Percentiles rank a stretch among this genome's conserved stretches.
phyloP scores from a whole-genome alignment of 2,888 invertebrate genomes.

The Eristalinus sepulchralis region DNA sequence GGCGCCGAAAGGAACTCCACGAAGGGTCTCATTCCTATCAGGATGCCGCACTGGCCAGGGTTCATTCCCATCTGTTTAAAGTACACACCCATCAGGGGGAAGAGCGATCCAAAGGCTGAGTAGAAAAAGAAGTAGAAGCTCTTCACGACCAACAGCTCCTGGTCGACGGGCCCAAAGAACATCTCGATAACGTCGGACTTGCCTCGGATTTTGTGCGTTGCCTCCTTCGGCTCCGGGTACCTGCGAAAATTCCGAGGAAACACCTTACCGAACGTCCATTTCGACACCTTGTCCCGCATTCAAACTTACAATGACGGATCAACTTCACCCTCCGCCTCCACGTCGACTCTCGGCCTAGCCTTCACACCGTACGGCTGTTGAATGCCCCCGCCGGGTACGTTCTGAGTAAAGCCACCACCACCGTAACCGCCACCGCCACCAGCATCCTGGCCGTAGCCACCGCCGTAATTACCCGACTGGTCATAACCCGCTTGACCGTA shows the following conservation, averaged over 20 bases:
- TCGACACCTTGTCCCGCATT: not conserved
- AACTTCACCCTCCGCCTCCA: slow-evolving; percentile 92
- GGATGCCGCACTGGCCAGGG: slow-evolving; percentile 95
- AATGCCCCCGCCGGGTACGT: slow-evolving; percentile 22
- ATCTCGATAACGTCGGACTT: slow-evolving; percentile 92
- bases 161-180: slow-evolving; percentile 91
- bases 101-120: slow-evolving; percentile 98
- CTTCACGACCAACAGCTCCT: slow-evolving; percentile 96
- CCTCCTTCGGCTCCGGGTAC: slow-evolving; percentile 93
- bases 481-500: slow-evolving; percentile 70
- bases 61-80: slow-evolving; percentile 99
- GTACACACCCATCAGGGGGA: slow-evolving; percentile 99
- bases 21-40: slow-evolving; percentile 98
- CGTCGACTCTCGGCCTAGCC: slow-evolving; percentile 89
- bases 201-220: slow-evolving; percentile 94
- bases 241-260: slow-evolving; percentile 77
- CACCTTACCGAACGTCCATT: not conserved
- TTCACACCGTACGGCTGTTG: slow-evolving; percentile 75
- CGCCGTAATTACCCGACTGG: slow-evolving; percentile 69
- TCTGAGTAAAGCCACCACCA: slow-evolving; percentile 12
- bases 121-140: slow-evolving; percentile 99
- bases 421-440: slow-evolving; percentile 59
- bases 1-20: slow-evolving; percentile 98
- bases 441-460: slow-evolving; percentile 68
- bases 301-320: slow-evolving; percentile 88